These are phyloP conservation scores for Acrossocheilus wenchowensis DNA, from an alignment of 2,797 vertebrate species.

Conservation along the genomic window DNA sequence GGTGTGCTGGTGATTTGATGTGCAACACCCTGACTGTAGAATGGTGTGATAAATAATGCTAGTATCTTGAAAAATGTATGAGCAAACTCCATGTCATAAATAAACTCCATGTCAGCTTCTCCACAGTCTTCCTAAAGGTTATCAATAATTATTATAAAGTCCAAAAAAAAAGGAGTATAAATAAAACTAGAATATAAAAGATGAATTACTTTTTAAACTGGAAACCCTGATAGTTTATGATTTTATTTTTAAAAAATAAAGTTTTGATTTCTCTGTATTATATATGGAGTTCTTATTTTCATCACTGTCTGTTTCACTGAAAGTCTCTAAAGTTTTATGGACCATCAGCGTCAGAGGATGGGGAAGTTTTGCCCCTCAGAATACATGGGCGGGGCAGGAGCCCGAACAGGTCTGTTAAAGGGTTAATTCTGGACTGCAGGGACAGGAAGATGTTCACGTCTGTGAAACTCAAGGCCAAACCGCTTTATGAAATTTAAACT, in stretches of 20 bases:
- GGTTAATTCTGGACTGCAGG: slow-evolving; percentile 45
- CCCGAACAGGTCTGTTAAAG: slow-evolving; percentile 9
- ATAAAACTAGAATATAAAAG: too few relatives aligned
- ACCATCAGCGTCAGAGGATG: not conserved
- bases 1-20: not conserved
- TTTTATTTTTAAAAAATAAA: not conserved
- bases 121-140: not conserved
- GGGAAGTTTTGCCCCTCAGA: not conserved
- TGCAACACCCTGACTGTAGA: not conserved
- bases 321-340: not conserved
- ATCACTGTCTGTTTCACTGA: not conserved
- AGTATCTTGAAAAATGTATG: slow-evolving; percentile 6
- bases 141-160: not conserved
- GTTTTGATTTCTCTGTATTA: not conserved
- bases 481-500: not conserved
- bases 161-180: too few relatives aligned
- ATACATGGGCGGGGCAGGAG: slow-evolving; percentile 31
- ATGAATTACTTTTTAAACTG: not conserved
- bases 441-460: slow-evolving; percentile 48
- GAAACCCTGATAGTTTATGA: not conserved
- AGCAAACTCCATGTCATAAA: not conserved
- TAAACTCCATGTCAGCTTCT: not conserved
- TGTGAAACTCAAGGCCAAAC: slow-evolving; percentile 11
- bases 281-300: not conserved
- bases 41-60: slow-evolving; percentile 5